These are phyloP conservation scores for Drosophila bifasciata DNA, from an alignment of 1,140 invertebrate genomes.

Conservation along the genomic window DNA sequence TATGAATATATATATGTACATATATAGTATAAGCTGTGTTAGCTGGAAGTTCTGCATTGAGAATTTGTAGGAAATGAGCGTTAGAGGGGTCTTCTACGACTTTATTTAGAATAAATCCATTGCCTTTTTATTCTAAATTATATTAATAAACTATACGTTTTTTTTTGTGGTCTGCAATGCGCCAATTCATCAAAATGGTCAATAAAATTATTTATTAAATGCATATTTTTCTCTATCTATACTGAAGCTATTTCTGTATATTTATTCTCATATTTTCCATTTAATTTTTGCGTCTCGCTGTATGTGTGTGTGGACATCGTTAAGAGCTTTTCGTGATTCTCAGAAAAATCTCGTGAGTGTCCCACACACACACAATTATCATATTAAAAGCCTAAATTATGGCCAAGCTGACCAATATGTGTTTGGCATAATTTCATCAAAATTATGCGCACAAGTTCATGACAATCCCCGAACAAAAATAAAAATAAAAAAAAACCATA, in stretches of 20 bases:
- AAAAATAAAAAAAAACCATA: conserved; percentile 13
- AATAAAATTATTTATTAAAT: conserved; percentile 5
- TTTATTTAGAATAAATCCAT: neutral
- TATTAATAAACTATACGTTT: neutral
- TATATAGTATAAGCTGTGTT: no score
- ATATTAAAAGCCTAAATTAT: conserved; percentile 7
- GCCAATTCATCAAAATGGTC: conserved; percentile 1
- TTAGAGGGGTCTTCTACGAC: no score
- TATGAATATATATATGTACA: no score
- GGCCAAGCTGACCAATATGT: conserved; percentile 27
- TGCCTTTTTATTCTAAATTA: neutral
- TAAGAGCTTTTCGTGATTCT: no score
- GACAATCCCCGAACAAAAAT: neutral
- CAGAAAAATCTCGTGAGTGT: neutral
- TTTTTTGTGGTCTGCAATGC: neutral
- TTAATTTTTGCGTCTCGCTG: neutral
- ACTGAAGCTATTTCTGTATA: neutral
- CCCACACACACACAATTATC: conserved; percentile 5
- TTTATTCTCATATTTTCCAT: neutral
- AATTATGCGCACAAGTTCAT: conserved; percentile 38
- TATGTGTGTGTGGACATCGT: no score
- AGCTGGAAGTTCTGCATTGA: no score
- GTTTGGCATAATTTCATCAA: conserved; percentile 36
- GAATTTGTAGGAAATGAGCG: no score
- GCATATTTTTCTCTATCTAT: conserved; percentile 9